A percentile compares a stretch with the other conserved stretches of the same genome.
Conservation (phyloP, 1,140 invertebrate species). For the Anastrepha obliqua region DNA sequence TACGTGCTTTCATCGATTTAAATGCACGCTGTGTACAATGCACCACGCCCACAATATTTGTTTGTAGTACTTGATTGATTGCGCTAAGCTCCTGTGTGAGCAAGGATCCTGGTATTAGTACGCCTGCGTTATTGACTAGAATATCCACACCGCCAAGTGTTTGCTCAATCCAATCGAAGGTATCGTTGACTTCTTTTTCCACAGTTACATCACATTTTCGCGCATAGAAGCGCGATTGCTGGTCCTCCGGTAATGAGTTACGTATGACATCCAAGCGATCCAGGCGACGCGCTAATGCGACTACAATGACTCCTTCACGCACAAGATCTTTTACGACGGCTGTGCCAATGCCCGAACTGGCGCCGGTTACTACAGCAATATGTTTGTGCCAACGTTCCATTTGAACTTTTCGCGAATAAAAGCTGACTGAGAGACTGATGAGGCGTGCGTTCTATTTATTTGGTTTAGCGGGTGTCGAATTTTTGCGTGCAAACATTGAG, state of each 20-base stretch:
- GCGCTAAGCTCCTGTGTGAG: constrained; percentile 59
- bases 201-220: constrained; percentile 79
- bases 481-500: too few species aligned
- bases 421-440: too few species aligned
- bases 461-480: too few species aligned
- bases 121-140: constrained; percentile 85
- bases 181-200: constrained; percentile 78
- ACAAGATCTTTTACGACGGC: constrained; percentile 77
- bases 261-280: constrained; percentile 77
- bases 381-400: constrained; percentile 79
- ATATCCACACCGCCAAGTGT: constrained; percentile 81
- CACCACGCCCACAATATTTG: constrained; percentile 81
- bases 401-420: too few species aligned
- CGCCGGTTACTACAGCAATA: constrained; percentile 80
- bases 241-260: constrained; percentile 60
- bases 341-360: constrained; percentile 83
- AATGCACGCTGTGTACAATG: constrained; percentile 81
- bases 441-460: too few species aligned
- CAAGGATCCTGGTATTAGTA: constrained; percentile 66
- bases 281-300: constrained; percentile 81
- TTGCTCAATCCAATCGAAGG: constrained; percentile 80
- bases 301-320: constrained; percentile 79
- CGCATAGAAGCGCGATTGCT: constrained; percentile 73
- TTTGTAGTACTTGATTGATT: constrained; percentile 76
- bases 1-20: constrained; percentile 80